A percentile compares a stretch with the other conserved stretches of the same genome.
Conservation (phyloP, 2,797 vertebrate species). For the Coluber constrictor region DNA sequence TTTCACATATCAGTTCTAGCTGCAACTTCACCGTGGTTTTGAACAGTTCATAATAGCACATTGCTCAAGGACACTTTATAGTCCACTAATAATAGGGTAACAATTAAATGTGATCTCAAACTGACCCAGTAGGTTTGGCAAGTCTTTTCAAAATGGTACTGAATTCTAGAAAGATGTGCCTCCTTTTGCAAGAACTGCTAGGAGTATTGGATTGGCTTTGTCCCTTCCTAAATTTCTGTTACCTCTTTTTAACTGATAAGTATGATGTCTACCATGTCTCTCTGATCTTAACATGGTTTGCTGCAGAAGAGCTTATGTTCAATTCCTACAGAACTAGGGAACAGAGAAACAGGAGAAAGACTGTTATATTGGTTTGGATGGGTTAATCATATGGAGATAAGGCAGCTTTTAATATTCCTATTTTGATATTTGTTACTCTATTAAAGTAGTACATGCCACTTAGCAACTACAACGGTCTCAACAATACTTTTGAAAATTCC, state of each 20-base stretch:
- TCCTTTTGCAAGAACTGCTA: background rate
- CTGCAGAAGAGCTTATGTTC: background rate
- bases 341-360: background rate
- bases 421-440: background rate
- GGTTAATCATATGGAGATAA: background rate
- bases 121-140: background rate
- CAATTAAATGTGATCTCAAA: background rate
- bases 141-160: background rate
- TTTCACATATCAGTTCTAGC: background rate
- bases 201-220: background rate
- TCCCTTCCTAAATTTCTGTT: background rate
- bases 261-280: background rate
- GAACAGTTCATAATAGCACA: background rate
- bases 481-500: background rate
- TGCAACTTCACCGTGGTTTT: background rate
- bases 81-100: background rate
- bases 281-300: background rate
- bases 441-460: background rate
- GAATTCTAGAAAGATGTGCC: background rate
- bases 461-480: background rate
- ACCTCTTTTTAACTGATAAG: background rate
- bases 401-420: background rate
- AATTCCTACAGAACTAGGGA: background rate
- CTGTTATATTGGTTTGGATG: background rate
- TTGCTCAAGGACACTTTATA: background rate